A percentile compares a stretch with the other conserved stretches of the same genome.
These are phyloP conservation scores for Chymomyza caudatula DNA, from an alignment of 2,888 invertebrate species.

Conservation along the genomic window DNA sequence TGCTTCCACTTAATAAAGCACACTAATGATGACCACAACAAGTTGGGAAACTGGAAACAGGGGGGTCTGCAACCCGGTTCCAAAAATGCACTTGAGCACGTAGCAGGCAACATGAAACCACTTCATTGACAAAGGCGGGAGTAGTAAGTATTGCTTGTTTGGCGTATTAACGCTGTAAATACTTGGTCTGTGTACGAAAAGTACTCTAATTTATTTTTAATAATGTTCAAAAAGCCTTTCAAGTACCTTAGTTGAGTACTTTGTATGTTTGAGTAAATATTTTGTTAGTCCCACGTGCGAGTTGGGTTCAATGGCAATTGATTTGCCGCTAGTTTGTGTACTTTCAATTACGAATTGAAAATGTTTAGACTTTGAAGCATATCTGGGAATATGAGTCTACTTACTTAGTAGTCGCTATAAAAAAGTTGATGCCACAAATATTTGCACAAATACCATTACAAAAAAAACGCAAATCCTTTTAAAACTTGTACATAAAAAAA, in stretches of 20 bases:
- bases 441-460: slow-evolving; percentile 24
- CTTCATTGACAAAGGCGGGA: slow-evolving; percentile 25
- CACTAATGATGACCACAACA: slow-evolving; percentile 71
- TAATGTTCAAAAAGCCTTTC: slow-evolving; percentile 43
- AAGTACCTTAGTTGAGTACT: slow-evolving; percentile 3
- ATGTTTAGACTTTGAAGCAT: no score
- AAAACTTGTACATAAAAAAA: slow-evolving; percentile 22
- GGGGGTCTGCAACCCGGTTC: slow-evolving; percentile 18
- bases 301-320: slow-evolving; percentile 21
- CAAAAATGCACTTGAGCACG: slow-evolving; percentile 69
- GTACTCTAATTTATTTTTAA: slow-evolving; percentile 70
- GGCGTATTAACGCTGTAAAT: slow-evolving; percentile 26
- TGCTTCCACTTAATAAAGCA: slow-evolving; percentile 72
- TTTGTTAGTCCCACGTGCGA: background rate
- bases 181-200: slow-evolving; percentile 19
- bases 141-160: slow-evolving; percentile 6
- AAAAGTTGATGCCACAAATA: slow-evolving; percentile 27
- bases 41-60: background rate
- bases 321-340: slow-evolving; percentile 52
- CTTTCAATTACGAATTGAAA: slow-evolving; percentile 55
- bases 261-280: background rate
- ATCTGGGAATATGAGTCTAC: no score
- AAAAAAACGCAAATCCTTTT: background rate
- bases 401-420: no score
- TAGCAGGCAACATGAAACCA: slow-evolving; percentile 57